Evolutionary conservation across 2,888 invertebrate species (phyloP), one percentile per base, ranked within the genome.

Genomic region (Amphiduros pacificus): DNA sequence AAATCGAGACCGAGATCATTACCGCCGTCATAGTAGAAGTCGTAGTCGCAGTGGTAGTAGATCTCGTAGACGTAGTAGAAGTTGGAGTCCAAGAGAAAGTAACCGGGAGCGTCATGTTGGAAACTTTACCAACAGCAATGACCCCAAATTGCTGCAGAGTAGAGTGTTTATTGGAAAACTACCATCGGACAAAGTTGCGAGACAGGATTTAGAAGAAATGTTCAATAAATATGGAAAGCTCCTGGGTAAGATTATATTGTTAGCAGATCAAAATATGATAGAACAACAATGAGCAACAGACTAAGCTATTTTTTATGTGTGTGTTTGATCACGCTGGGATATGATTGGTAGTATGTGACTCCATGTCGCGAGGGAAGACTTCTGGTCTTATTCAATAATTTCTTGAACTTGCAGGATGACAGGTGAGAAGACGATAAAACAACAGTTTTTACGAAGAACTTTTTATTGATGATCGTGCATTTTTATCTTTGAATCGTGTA

Each of bases 111-210:
- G 36, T 2, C 20, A 22, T 3, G 36, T 52, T 24, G 5, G 9
- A 5, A 22, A 22, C 20, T 17, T 22, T 40, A 67, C 67, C 14
- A 66, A 66, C 48, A 70, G 65, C 57, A 64, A 56, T 26, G 70
- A 72, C 52, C 71, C 72, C 11, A 58, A 62, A 24, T 28, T 64
- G 27, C 22, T 71, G 6, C 60, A 63, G 24, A 56, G 64, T 40
- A 51, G 72, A 27, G 62, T 72, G 5, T 72, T 70, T 56, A 56
- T 71, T 9, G 70, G 69, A 11, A 69, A 68, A 56, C 52, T 72
- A 9, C 63, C 68, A 1, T 61, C 66, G 11, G 55, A 64, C 26
- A 28, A 53, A 11, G 24, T 62, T 11, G 50, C 22, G 20, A 26
- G 60, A 29, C 44, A 60, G 9, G 69, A 68, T 22, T 24, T 71